A percentile compares a stretch with the other conserved stretches of the same genome.
phyloP scores from a whole-genome alignment of 2,888 invertebrate species.

The Ormyrus rosae region DNA sequence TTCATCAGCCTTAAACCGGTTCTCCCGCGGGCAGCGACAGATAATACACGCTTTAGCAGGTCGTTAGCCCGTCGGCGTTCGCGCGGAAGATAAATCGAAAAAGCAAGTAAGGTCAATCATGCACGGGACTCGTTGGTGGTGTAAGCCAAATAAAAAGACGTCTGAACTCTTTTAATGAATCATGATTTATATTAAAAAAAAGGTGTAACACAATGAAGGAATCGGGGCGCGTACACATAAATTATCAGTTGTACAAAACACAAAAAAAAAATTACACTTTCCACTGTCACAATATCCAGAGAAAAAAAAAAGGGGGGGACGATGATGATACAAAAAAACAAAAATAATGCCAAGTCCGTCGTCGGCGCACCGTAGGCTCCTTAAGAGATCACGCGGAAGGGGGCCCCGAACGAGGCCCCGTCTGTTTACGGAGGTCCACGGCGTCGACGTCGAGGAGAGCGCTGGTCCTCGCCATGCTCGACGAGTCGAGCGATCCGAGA shows the following conservation, averaged over 20 bases:
- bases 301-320: too few relatives aligned
- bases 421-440: neutral
- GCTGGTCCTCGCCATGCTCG: neutral
- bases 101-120: too few relatives aligned
- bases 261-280: slow-evolving; percentile 27
- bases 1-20: too few relatives aligned
- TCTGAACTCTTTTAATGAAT: slow-evolving; percentile 1
- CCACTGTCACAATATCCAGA: neutral
- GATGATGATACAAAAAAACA: neutral
- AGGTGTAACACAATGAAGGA: slow-evolving; percentile 32
- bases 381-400: slow-evolving; percentile 1
- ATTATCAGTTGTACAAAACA: slow-evolving; percentile 9
- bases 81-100: too few relatives aligned
- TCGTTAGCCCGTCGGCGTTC: too few relatives aligned
- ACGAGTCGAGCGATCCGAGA: neutral
- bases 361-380: neutral
- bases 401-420: too few relatives aligned
- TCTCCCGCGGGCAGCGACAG: too few relatives aligned
- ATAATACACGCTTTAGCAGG: too few relatives aligned
- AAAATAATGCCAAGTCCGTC: slow-evolving; percentile 9
- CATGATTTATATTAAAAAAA: slow-evolving; percentile 38
- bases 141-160: too few relatives aligned
- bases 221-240: slow-evolving; percentile 27
- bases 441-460: neutral
- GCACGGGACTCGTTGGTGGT: too few relatives aligned